Conservation (phyloP, 2,888 invertebrate species). For the Ochropleura plecta region DNA sequence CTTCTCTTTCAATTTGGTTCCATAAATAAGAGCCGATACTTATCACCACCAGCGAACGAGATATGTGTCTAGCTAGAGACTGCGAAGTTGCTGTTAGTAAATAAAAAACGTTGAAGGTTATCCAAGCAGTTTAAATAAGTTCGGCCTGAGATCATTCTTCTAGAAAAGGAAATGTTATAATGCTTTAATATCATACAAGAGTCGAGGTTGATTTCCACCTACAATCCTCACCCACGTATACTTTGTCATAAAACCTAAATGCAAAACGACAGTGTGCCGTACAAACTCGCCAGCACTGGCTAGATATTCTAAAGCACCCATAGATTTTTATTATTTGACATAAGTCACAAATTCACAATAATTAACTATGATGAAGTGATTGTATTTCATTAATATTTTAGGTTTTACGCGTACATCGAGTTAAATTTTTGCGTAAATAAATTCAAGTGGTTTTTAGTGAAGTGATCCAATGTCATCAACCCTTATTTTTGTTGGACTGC, state of each 20-base stretch:
- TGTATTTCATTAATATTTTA: conserved; percentile 49
- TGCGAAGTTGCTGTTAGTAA: background rate
- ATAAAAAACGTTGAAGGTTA: background rate
- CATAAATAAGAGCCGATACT: too few species aligned
- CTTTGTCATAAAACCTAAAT: conserved; percentile 78
- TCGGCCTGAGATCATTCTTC: conserved; percentile 59
- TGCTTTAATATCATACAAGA: conserved; percentile 69
- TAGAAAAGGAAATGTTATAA: conserved; percentile 75
- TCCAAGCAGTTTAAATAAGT: conserved; percentile 40
- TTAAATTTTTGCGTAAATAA: conserved; percentile 71
- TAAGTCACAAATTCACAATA: conserved; percentile 59
- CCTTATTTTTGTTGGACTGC: conserved; percentile 90
- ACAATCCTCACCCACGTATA: conserved; percentile 81
- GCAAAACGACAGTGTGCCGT: conserved; percentile 77
- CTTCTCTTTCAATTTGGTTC: background rate
- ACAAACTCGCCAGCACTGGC: conserved; percentile 79
- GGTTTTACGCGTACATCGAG: conserved; percentile 54
- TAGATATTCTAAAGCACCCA: conserved; percentile 63
- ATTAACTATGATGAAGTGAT: conserved; percentile 49
- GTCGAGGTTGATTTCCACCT: conserved; percentile 79
- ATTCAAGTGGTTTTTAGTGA: conserved; percentile 65
- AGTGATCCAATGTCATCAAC: conserved; percentile 91
- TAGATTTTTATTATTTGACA: conserved; percentile 64
- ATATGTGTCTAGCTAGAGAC: background rate
- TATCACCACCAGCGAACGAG: background rate